These are phyloP conservation scores for Amphipyra berbera DNA, from an alignment of 2,888 invertebrate genomes.

Conservation along the genomic window DNA sequence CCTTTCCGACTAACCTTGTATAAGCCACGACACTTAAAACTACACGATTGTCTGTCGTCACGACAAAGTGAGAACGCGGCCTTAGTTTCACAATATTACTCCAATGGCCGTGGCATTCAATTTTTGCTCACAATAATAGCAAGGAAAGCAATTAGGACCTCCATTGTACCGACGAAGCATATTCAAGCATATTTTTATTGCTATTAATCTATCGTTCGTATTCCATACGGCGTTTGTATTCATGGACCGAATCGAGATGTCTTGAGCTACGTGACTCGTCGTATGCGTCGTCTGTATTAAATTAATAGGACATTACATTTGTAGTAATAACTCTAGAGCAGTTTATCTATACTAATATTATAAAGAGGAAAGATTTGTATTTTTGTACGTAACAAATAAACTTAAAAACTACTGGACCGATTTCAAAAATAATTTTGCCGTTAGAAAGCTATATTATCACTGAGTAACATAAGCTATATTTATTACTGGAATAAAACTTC, in stretches of 20 bases:
- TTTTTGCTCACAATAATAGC: constrained; percentile 38
- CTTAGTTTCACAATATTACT: constrained; percentile 7
- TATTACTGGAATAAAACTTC: too few relatives aligned
- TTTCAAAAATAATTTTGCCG: too few relatives aligned
- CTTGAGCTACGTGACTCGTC: constrained; percentile 40
- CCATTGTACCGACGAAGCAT: constrained; percentile 39
- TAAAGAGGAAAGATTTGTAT: too few relatives aligned
- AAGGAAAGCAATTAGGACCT: constrained; percentile 48
- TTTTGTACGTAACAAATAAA: too few relatives aligned
- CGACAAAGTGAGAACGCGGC: too few relatives aligned
- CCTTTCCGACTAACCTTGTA: too few relatives aligned
- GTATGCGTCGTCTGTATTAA: background rate
- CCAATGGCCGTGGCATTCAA: constrained; percentile 19
- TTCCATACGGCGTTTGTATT: constrained; percentile 40
- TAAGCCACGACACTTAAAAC: too few relatives aligned
- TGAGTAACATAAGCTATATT: too few relatives aligned
- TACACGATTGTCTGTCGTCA: too few relatives aligned
- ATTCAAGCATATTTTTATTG: constrained; percentile 53
- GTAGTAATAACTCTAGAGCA: constrained; percentile 5
- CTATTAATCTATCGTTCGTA: constrained; percentile 56
- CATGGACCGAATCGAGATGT: constrained; percentile 35
- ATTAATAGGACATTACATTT: constrained; percentile 5
- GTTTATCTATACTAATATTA: too few relatives aligned
- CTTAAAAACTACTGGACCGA: too few relatives aligned
- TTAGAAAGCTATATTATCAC: too few relatives aligned